Evolutionary conservation across 2,888 invertebrate genomes (phyloP).

Genomic region (Diaphora mendica): DNA sequence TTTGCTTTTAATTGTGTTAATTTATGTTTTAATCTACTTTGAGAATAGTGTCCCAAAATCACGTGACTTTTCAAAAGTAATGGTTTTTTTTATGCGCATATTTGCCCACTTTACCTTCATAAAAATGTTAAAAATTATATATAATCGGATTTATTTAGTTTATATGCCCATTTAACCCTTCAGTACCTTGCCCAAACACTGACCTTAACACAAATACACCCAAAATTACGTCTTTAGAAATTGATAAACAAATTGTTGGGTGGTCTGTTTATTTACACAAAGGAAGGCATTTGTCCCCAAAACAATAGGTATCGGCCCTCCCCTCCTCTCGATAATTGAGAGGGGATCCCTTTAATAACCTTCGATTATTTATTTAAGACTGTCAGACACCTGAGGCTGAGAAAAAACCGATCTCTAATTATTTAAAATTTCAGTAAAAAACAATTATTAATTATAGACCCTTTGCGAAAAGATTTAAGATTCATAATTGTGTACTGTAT

Average conservation of each 20-base stretch:
- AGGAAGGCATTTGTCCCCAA: conserved; percentile 59
- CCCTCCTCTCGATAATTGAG: conserved; percentile 72
- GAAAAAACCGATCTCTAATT: conserved; percentile 67
- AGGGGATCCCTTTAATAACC: conserved; percentile 72
- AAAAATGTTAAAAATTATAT: no score
- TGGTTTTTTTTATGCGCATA: neutral
- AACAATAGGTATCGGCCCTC: conserved; percentile 54
- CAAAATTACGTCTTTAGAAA: conserved; percentile 32
- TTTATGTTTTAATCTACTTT: neutral
- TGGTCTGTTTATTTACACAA: conserved; percentile 50
- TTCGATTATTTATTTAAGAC: conserved; percentile 82
- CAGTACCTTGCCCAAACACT: conserved; percentile 6
- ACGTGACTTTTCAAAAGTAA: neutral
- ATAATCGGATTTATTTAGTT: neutral
- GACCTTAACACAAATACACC: conserved; percentile 13
- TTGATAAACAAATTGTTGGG: conserved; percentile 41
- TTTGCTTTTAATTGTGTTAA: neutral
- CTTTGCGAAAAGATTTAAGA: conserved; percentile 31
- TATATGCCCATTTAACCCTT: neutral
- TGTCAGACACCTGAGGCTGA: conserved; percentile 77
- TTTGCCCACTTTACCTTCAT: neutral
- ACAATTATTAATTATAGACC: conserved; percentile 37
- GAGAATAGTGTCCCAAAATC: neutral
- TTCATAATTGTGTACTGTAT: conserved; percentile 35
- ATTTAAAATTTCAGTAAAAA: conserved; percentile 54